Evolutionary conservation across 2,797 vertebrate species (phyloP), one percentile per base, ranked within the genome.

Genomic region (Podargus strigoides): DNA sequence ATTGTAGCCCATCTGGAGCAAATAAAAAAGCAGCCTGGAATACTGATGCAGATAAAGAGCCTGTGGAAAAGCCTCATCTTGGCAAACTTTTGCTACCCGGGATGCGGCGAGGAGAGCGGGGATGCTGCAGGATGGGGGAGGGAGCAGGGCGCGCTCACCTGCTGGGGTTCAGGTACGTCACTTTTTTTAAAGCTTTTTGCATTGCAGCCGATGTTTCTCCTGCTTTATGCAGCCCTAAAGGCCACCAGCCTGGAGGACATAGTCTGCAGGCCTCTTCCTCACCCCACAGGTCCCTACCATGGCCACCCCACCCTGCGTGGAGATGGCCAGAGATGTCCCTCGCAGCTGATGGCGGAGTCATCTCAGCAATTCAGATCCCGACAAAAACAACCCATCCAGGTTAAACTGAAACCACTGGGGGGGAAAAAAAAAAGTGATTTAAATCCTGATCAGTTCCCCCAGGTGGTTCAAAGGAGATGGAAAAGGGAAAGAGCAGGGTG

Each of bases 1-100:
- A 50, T 90, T 94, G 93, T n/a, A 74, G 94, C 81, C 92, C 97
- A 97, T 97, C 97, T 97, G 97, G 96, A 97, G 95, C 82, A 95
- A 94, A 97, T 97, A 87, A 95, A 96, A 62, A n/a, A 84, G 44
- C 72, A 95, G 89, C 72, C 88, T 63, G 62, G 81, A 96, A 94
- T 86, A 93, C 8, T 93, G 92, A 68, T 84, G 89, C 26, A 70
- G 95, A 97, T 96, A 89, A 96, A 62, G 56, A 90, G 28, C 34
- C 49, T 28, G 17, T 32, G 85, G 76, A 82, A 82, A 78, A 83
- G 66, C 41, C 78, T 76, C 37, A 3, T 13, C 49, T 24, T 77
- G 80, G 62, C 69, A 68, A 27, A 77, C 20, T 84, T 70, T 55
- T 76, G 49, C 73, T 79, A 6, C 14, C 67, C 1, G 1, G 58